phyloP scores from a whole-genome alignment of 2,888 invertebrate species.

The Lycia hirtaria region DNA sequence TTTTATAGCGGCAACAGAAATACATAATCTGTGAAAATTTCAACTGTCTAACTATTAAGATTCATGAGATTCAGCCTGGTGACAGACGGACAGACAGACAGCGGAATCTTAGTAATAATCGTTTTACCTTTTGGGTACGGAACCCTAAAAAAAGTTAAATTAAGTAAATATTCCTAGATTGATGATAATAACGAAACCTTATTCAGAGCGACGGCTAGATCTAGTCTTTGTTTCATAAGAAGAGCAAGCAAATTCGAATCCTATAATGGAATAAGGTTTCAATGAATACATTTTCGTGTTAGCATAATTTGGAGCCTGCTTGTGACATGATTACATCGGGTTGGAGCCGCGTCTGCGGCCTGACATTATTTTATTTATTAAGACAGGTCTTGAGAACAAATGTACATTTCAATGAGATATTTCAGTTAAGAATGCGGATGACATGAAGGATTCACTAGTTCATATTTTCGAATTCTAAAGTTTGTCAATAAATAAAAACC shows the following conservation, averaged over 20 bases:
- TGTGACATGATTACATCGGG: constrained; percentile 27
- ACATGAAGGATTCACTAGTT: no score
- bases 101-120: no score
- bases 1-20: no score
- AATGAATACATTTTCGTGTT: constrained; percentile 40
- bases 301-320: constrained; percentile 32
- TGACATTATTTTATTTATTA: constrained; percentile 10
- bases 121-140: no score
- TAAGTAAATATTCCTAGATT: neutral
- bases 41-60: no score
- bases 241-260: constrained; percentile 29
- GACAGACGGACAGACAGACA: no score
- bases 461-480: no score
- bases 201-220: neutral
- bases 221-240: constrained; percentile 22
- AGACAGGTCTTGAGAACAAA: neutral
- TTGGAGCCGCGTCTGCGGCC: constrained; percentile 9
- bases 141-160: no score
- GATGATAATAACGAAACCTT: neutral
- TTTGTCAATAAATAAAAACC: no score
- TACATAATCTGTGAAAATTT: no score
- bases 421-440: no score
- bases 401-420: neutral
- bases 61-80: no score
- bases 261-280: constrained; percentile 34